These are phyloP conservation scores for Brachionus angularis DNA, from an alignment of 1,140 invertebrate genomes.

Conservation along the genomic window DNA sequence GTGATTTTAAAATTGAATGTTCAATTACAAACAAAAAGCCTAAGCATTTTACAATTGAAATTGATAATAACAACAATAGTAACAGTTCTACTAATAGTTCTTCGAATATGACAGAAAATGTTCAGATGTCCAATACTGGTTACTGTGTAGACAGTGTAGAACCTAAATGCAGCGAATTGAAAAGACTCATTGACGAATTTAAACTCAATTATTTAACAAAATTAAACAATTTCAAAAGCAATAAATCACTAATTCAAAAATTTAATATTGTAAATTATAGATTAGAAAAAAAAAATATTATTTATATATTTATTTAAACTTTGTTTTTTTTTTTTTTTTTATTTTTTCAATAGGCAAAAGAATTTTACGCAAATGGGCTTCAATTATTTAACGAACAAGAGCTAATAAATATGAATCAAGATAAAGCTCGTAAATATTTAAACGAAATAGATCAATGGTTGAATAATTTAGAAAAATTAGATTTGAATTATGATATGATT, in stretches of 20 bases:
- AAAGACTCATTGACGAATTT: constrained; percentile 34
- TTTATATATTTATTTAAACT: no score
- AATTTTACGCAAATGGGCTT: background rate
- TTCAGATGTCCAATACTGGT: constrained; percentile 1
- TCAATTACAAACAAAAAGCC: constrained; percentile 23
- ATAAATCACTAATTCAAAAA: constrained; percentile 3
- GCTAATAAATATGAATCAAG: constrained; percentile 2
- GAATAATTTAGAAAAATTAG: constrained; percentile 1
- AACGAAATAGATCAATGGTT: constrained; percentile 22
- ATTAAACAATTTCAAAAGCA: constrained; percentile 9
- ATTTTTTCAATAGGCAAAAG: background rate
- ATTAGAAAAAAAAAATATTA: no score
- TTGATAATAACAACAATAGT: constrained; percentile 5
- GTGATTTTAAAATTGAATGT: constrained; percentile 33
- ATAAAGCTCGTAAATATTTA: constrained; percentile 11
- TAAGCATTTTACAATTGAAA: background rate
- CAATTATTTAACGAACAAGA: constrained; percentile 32
- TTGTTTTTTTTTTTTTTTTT: no score
- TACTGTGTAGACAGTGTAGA: constrained; percentile 39
- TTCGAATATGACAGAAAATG: background rate
- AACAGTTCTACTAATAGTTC: no score
- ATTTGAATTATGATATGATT: background rate
- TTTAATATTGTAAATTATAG: no score
- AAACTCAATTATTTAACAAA: constrained; percentile 17
- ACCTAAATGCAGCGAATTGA: constrained; percentile 36